A percentile compares a stretch with the other conserved stretches of the same genome.
phyloP scores from a whole-genome alignment of 2,797 vertebrate genomes.

The Hippocampus kuda region DNA sequence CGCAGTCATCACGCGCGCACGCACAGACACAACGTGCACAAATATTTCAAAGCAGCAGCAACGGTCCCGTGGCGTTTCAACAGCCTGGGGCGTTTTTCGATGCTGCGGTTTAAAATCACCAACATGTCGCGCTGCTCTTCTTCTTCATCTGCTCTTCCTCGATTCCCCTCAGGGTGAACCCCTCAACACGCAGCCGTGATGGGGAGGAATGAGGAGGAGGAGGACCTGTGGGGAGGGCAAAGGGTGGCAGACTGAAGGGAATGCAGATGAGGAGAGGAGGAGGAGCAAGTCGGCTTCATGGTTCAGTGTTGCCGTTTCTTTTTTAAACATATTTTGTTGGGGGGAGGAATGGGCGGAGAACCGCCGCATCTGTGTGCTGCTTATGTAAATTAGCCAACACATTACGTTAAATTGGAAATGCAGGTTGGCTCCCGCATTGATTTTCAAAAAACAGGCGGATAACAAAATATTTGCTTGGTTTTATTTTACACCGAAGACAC shows the following conservation, averaged over 20 bases:
- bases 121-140: conserved; percentile 9
- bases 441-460: no score
- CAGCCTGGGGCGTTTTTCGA: conserved; percentile 32
- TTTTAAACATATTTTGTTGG: no score
- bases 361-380: no score
- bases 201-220: conserved; percentile 27
- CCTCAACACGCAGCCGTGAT: conserved; percentile 26
- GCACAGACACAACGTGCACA: conserved; percentile 10
- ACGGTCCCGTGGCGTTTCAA: conserved; percentile 40
- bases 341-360: no score
- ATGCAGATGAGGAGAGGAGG: background rate
- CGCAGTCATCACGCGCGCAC: conserved; percentile 17
- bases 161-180: conserved; percentile 33
- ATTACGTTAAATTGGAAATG: no score
- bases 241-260: conserved; percentile 12
- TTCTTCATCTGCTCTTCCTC: conserved; percentile 12
- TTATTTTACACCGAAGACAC: no score
- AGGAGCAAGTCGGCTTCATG: no score
- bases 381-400: no score
- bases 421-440: no score
- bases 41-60: conserved; percentile 38
- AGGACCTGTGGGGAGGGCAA: conserved; percentile 22
- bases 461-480: no score
- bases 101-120: conserved; percentile 43
- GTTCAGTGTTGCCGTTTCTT: no score